These are phyloP conservation scores for Cotesia vestalis DNA, from an alignment of 1,140 invertebrate genomes.

Conservation along the genomic window DNA sequence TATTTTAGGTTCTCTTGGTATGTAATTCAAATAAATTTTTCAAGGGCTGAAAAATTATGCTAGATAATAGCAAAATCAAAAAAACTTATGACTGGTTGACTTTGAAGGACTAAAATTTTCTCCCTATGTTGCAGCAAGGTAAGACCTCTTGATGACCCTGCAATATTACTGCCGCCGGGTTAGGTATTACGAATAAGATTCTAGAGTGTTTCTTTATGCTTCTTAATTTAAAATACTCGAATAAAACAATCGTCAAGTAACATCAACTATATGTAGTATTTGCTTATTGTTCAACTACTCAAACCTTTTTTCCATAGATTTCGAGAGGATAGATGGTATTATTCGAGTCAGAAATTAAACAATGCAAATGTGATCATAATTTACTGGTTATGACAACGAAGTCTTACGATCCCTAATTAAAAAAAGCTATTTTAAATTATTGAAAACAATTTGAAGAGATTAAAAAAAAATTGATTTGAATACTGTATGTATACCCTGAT, in stretches of 20 bases:
- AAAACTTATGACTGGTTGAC: slow-evolving; percentile 39
- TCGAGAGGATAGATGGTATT: neutral
- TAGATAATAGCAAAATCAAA: slow-evolving; percentile 36
- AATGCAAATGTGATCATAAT: too few species aligned
- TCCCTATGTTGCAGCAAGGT: neutral
- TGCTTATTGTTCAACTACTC: neutral
- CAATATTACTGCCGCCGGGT: slow-evolving; percentile 35
- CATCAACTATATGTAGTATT: neutral
- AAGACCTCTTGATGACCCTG: slow-evolving; percentile 36
- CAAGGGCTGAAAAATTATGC: slow-evolving; percentile 3
- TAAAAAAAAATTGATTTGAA: too few species aligned
- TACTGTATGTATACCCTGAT: too few species aligned
- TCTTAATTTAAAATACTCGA: slow-evolving; percentile 20
- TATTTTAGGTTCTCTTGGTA: neutral
- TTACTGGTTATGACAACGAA: too few species aligned
- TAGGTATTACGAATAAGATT: slow-evolving; percentile 32
- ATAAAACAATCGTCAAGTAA: neutral
- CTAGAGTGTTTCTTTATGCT: slow-evolving; percentile 20
- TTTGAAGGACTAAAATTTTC: slow-evolving; percentile 26
- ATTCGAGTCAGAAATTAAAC: too few species aligned
- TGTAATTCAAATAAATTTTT: slow-evolving; percentile 16
- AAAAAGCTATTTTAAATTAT: too few species aligned
- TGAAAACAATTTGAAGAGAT: too few species aligned
- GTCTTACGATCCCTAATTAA: too few species aligned
- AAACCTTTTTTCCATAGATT: neutral